phyloP scores from a whole-genome alignment of 2,113 vertebrate species.

The Jaculus jaculus region DNA sequence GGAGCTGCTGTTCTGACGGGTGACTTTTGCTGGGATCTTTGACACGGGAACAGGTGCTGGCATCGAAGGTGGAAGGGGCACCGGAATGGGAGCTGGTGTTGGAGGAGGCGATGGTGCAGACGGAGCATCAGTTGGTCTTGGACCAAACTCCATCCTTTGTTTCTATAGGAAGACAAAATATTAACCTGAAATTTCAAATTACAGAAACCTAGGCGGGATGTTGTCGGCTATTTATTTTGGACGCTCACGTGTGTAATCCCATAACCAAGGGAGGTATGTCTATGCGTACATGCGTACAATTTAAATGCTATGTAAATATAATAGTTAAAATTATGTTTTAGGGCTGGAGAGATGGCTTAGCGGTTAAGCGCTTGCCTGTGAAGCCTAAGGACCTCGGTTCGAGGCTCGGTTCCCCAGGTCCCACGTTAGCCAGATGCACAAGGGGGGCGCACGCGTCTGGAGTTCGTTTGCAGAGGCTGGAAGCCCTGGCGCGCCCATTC shows the following conservation, averaged over 20 bases:
- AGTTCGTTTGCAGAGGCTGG: too few relatives aligned
- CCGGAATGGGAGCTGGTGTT: slow-evolving; percentile 75
- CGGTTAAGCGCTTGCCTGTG: too few relatives aligned
- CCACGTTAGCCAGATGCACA: too few relatives aligned
- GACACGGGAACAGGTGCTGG: slow-evolving; percentile 82
- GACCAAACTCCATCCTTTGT: slow-evolving; percentile 87
- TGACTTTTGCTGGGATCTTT: slow-evolving; percentile 70
- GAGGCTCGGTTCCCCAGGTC: too few relatives aligned
- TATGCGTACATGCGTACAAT: neutral
- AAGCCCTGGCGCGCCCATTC: too few relatives aligned
- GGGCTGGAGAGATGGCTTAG: too few relatives aligned
- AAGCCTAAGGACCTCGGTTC: too few relatives aligned
- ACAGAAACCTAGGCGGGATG: neutral
- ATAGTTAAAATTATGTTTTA: too few relatives aligned
- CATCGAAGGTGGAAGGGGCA: slow-evolving; percentile 81
- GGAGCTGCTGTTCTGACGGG: slow-evolving; percentile 89
- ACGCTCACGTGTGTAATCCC: neutral
- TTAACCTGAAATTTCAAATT: neutral
- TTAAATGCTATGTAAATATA: neutral
- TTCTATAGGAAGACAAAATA: slow-evolving; percentile 86
- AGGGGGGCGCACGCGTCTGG: too few relatives aligned
- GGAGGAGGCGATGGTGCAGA: slow-evolving; percentile 84
- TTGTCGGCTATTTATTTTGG: neutral
- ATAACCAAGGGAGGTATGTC: neutral
- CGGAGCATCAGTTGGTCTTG: slow-evolving; percentile 76